Percentiles rank a stretch among this genome's conserved stretches.
phyloP scores from a whole-genome alignment of 2,797 vertebrate genomes.

The Sus cebifrons region DNA sequence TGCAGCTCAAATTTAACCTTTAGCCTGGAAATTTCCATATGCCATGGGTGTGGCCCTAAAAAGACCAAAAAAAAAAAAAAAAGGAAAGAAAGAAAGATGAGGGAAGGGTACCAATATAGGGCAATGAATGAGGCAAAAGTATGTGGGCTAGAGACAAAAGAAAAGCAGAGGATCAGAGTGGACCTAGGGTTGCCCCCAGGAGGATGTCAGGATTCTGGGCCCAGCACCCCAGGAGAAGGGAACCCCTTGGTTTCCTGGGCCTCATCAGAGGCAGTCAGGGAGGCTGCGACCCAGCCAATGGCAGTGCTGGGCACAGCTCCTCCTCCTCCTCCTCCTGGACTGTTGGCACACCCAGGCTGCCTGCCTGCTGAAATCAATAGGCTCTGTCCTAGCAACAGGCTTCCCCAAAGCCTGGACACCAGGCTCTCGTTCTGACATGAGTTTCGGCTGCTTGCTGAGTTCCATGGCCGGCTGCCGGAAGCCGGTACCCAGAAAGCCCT shows the following conservation, averaged over 20 bases:
- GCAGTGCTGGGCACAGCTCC: neutral
- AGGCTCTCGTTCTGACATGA: constrained; percentile 64
- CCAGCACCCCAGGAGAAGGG: neutral
- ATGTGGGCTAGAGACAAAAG: neutral
- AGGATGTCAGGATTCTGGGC: neutral
- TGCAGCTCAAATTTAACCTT: no score
- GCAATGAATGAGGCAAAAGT: neutral
- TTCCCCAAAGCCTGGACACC: neutral
- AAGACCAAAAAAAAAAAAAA: no score
- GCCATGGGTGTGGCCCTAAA: no score
- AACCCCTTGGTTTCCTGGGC: neutral
- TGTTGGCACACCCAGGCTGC: constrained; percentile 50
- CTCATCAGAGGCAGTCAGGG: neutral
- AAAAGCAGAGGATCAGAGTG: neutral
- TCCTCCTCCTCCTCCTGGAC: constrained; percentile 21
- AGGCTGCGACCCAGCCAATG: constrained; percentile 71
- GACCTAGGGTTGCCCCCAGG: neutral
- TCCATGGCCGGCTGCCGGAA: neutral
- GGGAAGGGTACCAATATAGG: neutral
- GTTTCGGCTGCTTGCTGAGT: neutral
- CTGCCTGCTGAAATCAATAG: neutral
- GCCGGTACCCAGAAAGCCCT: neutral
- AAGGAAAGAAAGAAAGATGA: neutral
- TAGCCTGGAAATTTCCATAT: no score
- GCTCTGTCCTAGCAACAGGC: constrained; percentile 22